A percentile compares a stretch with the other conserved stretches of the same genome.
These are phyloP conservation scores for Xanthorhoe spadicearia DNA, from an alignment of 2,888 invertebrate genomes.

Conservation along the genomic window DNA sequence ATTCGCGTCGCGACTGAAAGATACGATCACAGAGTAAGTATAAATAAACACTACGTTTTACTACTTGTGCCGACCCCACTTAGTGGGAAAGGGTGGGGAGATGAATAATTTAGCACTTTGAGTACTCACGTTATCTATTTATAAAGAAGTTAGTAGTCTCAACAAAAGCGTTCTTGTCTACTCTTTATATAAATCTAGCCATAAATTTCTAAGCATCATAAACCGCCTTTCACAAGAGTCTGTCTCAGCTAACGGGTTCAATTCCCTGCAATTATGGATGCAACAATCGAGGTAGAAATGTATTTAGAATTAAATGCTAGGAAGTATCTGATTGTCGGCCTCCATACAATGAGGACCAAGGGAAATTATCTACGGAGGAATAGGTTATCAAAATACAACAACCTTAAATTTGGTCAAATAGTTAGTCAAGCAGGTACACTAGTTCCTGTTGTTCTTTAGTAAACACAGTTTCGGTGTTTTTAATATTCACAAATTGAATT, in stretches of 20 bases:
- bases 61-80: no score
- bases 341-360: not conserved
- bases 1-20: no score
- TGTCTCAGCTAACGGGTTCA: conserved; percentile 24
- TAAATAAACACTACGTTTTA: no score
- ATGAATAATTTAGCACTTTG: not conserved
- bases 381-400: not conserved
- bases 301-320: conserved; percentile 18
- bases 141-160: no score
- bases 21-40: no score
- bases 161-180: no score
- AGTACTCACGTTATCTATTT: not conserved
- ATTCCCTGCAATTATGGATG: conserved; percentile 24
- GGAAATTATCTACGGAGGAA: not conserved
- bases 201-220: conserved; percentile 11
- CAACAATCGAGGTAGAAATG: conserved; percentile 18
- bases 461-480: no score
- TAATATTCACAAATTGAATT: no score
- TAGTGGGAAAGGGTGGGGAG: no score
- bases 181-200: conserved; percentile 10
- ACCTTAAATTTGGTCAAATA: no score
- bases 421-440: no score
- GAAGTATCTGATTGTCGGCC: conserved; percentile 15
- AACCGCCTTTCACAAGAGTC: conserved; percentile 18
- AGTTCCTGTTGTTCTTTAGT: no score